Base-by-base conservation (phyloP, 2,113 vertebrate species). In the Dasyprocta punctata region DNA sequence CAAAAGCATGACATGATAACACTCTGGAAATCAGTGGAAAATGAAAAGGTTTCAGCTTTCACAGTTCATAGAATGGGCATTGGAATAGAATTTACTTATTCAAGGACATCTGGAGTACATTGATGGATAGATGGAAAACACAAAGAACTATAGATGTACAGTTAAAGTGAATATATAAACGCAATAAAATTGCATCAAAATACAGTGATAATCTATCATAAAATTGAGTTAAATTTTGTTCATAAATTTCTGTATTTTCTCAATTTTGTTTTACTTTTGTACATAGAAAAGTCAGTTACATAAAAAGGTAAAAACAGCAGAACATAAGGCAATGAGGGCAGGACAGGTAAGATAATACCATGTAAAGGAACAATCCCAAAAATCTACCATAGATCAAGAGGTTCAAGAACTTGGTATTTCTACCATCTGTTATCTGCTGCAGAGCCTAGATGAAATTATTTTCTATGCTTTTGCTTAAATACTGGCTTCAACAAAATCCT, bases 231-330 rank as follows among this genome's bases (percentile, higher is more conserved):
- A 67, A 47, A 77, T 87, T 92, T 81, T 92, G 26, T 75, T 85
- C 78, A n/a, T 86, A 78, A 38, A 61, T 84, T 95, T 88, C 75
- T 77, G 16, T 75, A 44, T 52, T 96, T 92, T 90, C 56, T 95
- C 81, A 90, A 88, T 52, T 61, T 54, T 38, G 69, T 52, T 41
- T 60, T 91, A 78, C 20, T 56, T 83, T 80, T n/a, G 63, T 58
- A 63, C 19, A 44, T 71, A 41, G 38, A 80, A 94, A 94, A 87
- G 4, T 3, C 24, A 88, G 63, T 80, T 84, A 60, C 24, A 24
- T 56, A 16, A 52, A 86, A 77, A 80, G 9, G 22, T 81, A 1
- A 13, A 78, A 61, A 63, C 33, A 92, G 30, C 9, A 69, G 30
- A 85, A 63, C 9, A 30, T 7, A 80, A 58, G 38, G 77, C 92